Conservation (phyloP, 2,113 vertebrate species). For the Anarhynchus alexandrinus region DNA sequence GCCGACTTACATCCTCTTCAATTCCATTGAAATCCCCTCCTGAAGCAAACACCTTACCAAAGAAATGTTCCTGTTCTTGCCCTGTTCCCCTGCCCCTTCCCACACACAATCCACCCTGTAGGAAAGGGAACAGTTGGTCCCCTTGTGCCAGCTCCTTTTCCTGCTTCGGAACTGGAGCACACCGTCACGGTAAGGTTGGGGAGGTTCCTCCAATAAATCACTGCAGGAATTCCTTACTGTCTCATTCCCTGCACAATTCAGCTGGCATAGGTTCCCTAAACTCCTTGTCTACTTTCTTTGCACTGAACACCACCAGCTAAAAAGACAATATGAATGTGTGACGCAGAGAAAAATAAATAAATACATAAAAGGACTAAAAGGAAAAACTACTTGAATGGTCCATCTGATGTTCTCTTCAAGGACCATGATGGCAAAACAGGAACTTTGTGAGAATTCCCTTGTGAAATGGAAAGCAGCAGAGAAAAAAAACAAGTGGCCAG, state of each 20-base stretch:
- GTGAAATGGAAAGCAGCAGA: neutral
- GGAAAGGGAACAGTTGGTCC: neutral
- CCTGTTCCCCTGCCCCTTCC: neutral
- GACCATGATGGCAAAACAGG: neutral
- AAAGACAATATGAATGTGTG: accelerated
- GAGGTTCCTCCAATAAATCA: neutral
- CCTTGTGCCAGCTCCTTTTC: neutral
- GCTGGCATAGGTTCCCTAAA: neutral
- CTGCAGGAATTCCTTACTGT: neutral
- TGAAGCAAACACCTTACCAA: neutral
- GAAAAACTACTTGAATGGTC: neutral
- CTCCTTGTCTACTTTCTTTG: neutral
- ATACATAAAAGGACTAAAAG: neutral
- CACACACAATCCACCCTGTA: neutral
- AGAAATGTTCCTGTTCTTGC: neutral
- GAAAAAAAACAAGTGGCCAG: neutral
- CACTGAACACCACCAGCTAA: neutral
- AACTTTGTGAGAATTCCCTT: neutral
- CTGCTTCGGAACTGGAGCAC: neutral
- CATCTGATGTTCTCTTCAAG: neutral
- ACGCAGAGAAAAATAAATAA: neutral
- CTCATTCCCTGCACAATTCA: neutral
- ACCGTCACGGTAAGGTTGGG: neutral
- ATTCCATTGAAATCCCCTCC: neutral
- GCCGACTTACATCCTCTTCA: neutral